Base-by-base conservation (phyloP, 2,113 vertebrate genomes). In the Mormyrus lacerda region DNA sequence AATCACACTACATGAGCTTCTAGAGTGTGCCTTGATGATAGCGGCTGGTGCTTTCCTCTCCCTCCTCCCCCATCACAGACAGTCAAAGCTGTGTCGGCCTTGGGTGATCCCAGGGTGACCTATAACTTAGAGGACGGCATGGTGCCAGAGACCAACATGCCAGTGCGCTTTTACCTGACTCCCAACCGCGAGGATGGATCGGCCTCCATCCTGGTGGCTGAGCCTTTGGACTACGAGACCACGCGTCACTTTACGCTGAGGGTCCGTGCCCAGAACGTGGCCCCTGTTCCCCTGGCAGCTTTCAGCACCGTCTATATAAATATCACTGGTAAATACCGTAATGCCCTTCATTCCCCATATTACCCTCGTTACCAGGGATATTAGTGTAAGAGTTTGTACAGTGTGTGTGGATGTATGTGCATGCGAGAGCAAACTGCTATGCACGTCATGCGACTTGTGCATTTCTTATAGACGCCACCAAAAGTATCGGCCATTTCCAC, bases 111-210 rank as follows among this genome's bases (percentile, higher is more conserved):
- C 45, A 94, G 96, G 82, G 96, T 97, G 58, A 98, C 96, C 0
- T 97, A 98, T 50, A 97, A 95, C 90, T 92, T 98, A 88, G 97
- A 97, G 89, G 97, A 98, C 13, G 97, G 97, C 3, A 95, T 97
- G 94, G 96, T 98, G 85, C 97, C 96, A 0, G 97, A 98, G 92
- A 97, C 96, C 92, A 98, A 97, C 95, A 96, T 97, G 96, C 97
- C 97, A 0, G 94, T 97, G 42, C 96, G 95, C 15, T 98, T 98
- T 94, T 98, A 97, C 92, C 90, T 98, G 92, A 97, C 96, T 39
- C 96, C 97, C 21, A 98, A 98, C 93, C 94, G 97, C 79, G 96
- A 96, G 4, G 97, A 98, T 13, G 96, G 96, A 15, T 97, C 97
- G 0, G 96, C 97, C 51, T 98, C 97, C 88, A 94, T 98, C 90